Percentiles rank a stretch among this genome's conserved stretches.
Conservation (phyloP, 2,113 vertebrate genomes). For the Dolichallabes microphthalmus region DNA sequence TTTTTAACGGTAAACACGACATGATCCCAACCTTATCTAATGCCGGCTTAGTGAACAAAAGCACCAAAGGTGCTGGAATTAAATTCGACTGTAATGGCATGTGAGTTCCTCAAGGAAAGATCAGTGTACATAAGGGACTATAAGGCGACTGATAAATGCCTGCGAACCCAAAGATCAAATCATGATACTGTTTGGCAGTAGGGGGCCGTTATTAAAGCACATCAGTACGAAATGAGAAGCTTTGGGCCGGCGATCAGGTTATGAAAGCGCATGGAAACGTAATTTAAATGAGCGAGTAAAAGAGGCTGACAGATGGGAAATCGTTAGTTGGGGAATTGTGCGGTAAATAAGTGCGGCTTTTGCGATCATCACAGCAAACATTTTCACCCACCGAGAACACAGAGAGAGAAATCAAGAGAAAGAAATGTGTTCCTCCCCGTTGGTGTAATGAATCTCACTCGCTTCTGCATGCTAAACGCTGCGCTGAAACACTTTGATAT, state of each 20-base stretch:
- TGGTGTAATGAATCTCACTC: conserved; percentile 45
- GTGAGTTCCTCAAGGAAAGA: conserved; percentile 37
- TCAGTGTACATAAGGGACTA: conserved; percentile 40
- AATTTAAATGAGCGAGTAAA: conserved; percentile 40
- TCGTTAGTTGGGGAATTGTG: conserved; percentile 30
- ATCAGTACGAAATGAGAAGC: conserved; percentile 57
- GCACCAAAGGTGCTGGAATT: conserved; percentile 47
- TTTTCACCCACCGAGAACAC: conserved; percentile 39
- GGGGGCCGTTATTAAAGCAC: conserved; percentile 54
- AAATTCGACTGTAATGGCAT: conserved; percentile 56
- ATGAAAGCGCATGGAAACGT: conserved; percentile 51
- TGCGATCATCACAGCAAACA: conserved; percentile 52
- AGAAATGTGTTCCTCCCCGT: conserved; percentile 38
- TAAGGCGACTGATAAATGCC: conserved; percentile 54
- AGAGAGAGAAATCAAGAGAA: neutral
- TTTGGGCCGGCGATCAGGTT: conserved; percentile 52
- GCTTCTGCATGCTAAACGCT: conserved; percentile 30
- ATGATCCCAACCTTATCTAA: conserved; percentile 22
- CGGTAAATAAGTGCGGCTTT: conserved; percentile 40
- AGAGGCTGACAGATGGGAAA: conserved; percentile 43
- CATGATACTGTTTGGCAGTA: conserved; percentile 42
- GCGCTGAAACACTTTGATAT: conserved; percentile 50
- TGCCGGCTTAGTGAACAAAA: conserved; percentile 23
- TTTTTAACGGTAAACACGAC: neutral
- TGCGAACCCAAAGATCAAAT: conserved; percentile 53